These are phyloP conservation scores for Hemicordylus capensis DNA, from an alignment of 2,113 vertebrate species.

Conservation along the genomic window DNA sequence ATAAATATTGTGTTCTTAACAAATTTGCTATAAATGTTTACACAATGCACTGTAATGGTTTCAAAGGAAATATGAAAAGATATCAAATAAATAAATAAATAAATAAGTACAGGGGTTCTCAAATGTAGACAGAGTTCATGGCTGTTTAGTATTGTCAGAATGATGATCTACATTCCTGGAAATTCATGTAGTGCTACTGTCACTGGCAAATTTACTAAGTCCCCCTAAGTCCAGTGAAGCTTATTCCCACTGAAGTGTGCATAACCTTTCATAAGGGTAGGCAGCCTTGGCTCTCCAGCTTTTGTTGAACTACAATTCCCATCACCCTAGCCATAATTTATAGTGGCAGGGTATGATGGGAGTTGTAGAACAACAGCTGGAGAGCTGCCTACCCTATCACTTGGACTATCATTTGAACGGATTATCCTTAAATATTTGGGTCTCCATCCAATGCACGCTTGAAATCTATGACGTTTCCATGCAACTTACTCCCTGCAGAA, in stretches of 20 bases:
- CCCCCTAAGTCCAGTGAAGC: no score
- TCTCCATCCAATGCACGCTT: neutral
- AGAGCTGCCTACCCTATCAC: no score
- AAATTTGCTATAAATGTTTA: constrained; percentile 22
- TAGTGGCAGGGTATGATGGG: no score
- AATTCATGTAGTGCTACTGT: no score
- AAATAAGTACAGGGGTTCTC: neutral
- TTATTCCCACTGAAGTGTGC: no score
- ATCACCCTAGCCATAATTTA: no score
- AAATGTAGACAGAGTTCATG: neutral
- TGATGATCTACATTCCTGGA: neutral
- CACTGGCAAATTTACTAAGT: no score
- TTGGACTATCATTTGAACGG: neutral
- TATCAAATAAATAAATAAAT: constrained; percentile 28
- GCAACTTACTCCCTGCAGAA: neutral
- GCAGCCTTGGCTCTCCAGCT: no score
- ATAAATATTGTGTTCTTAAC: neutral
- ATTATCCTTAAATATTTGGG: neutral
- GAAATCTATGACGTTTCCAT: neutral
- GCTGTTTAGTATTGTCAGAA: constrained; percentile 4
- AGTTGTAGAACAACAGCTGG: no score
- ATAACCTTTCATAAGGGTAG: no score
- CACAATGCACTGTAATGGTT: neutral
- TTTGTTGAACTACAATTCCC: no score
- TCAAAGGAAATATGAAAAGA: constrained; percentile 19